These are phyloP conservation scores for Neostethus bicornis DNA, from an alignment of 2,797 vertebrate species.

Conservation along the genomic window DNA sequence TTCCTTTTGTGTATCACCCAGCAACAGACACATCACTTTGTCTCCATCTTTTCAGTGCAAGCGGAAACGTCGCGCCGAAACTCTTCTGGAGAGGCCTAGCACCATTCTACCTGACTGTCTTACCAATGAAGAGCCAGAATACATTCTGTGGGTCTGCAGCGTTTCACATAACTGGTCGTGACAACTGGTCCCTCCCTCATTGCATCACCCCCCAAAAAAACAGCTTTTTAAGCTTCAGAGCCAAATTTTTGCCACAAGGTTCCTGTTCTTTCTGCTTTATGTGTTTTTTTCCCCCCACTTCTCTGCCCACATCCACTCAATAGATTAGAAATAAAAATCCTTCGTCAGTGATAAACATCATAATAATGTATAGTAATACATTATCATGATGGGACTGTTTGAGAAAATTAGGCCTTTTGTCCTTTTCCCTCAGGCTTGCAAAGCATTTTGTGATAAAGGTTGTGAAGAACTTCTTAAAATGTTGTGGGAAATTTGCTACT, in stretches of 20 bases:
- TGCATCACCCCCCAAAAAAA: conserved; percentile 56
- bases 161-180: conserved; percentile 77
- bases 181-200: conserved; percentile 74
- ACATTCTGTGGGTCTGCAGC: conserved; percentile 64
- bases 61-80: conserved; percentile 73
- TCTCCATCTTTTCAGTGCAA: conserved; percentile 74
- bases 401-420: too few relatives aligned
- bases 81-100: conserved; percentile 75
- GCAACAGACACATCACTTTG: conserved; percentile 82
- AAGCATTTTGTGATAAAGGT: too few relatives aligned
- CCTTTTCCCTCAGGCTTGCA: too few relatives aligned
- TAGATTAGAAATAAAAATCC: too few relatives aligned
- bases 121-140: conserved; percentile 79
- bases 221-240: conserved; percentile 53
- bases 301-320: conserved; percentile 12
- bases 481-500: too few relatives aligned
- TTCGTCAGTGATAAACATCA: neutral
- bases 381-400: too few relatives aligned
- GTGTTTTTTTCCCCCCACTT: conserved; percentile 23
- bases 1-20: conserved; percentile 77
- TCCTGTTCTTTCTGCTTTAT: conserved; percentile 18
- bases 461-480: neutral
- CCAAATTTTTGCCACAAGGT: conserved; percentile 28
- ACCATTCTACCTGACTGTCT: conserved; percentile 80
- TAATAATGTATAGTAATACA: neutral